Base-by-base conservation (phyloP, 1,140 invertebrate genomes). In the Metaphire vulgaris region DNA sequence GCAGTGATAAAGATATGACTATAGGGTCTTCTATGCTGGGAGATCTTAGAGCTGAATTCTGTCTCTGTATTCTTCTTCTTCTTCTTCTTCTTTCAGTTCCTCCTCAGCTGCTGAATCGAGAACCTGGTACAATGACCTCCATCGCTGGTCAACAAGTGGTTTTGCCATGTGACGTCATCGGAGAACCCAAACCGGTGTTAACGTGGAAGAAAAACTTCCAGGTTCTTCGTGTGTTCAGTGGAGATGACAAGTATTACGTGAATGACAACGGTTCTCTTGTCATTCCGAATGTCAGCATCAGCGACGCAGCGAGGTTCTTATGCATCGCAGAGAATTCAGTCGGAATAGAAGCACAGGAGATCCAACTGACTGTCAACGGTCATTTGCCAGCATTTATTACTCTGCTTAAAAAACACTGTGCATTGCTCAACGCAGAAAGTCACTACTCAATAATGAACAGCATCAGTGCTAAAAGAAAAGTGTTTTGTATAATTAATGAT, bases 81-180 rank as follows among this genome's bases (percentile, higher is more conserved):
- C 30, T 28, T 2, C 28, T 69, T 26, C 33, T 77, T 69, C 74
- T 83, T 82, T 26, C 80, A 90, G 90, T 90, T 75, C 94, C 95
- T 83, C 96, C 96, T 79, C 90, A 92, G 84, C 97, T 98, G 88
- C 92, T 91, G 86, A 91, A 93, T 84, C 95, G 79, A 1, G 82
- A 79, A 91, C 83, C 93, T 93, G 79, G 93, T 95, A 93, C 96
- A 84, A 91, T 97, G 85, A 94, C 95, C 83, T 95, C 97, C 82
- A 94, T 96, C 88, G 90, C 96, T 87, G 94, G 82, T 6, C 77
- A 82, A 1, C 72, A 81, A 21, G 82, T 83, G 2, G 78, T 77
- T 15, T 80, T 88, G 6, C 77, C 79, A 31, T 89, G 89, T 81
- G 85, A 88, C 77, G 83, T 84, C 0, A 78, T 77, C 56, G 89